Evolutionary conservation across 2,797 vertebrate genomes (phyloP), one percentile per base, ranked within the genome.

Genomic region (Mallotus villosus): DNA sequence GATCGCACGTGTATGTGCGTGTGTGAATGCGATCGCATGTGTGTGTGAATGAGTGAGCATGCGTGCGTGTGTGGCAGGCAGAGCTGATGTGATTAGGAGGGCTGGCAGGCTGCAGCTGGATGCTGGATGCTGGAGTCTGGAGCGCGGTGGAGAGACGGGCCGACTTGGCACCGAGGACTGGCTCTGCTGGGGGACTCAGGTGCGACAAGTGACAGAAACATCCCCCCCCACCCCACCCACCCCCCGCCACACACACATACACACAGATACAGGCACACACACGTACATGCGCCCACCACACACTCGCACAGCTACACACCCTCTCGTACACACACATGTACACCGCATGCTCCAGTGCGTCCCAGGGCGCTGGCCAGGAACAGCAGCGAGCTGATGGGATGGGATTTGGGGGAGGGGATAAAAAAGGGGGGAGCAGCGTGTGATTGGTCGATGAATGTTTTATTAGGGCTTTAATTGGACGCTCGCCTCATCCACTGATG

Each of bases 391-490:
- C 14, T 53, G 19, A 53, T 53, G 5, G 49, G 17, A 17, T 51
- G 49, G 14, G 17, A 53, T 53, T 53, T 19, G 4, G 76, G 29
- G 6, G n/a, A 65, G 60, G n/a, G 58, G 70, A 37, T 51, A 70
- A 74, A 32, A 32, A 51, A 34, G 37, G 37, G 37, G 65, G 12
- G 34, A 74, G 67, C 32, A 49, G 16, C 51, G 78, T 88, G 78
- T 84, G 87, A 89, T 89, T 79, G 81, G 72, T 65, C 4, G 66
- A 88, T 91, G 82, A 89, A 91, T 85, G 67, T 86, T 89, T 86
- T 59, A 91, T 84, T 29, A 86, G 74, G 64, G 55, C 69, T 73
- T 8, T 4, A 60, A 76, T 72, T 32, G 69, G 63, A 71, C 72
- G 58, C 59, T 81, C 76, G 62, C 70, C 27, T 7, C 63, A 53